Evolutionary conservation across 1,140 invertebrate genomes (phyloP).

Genomic region (Drosophila neocordata): DNA sequence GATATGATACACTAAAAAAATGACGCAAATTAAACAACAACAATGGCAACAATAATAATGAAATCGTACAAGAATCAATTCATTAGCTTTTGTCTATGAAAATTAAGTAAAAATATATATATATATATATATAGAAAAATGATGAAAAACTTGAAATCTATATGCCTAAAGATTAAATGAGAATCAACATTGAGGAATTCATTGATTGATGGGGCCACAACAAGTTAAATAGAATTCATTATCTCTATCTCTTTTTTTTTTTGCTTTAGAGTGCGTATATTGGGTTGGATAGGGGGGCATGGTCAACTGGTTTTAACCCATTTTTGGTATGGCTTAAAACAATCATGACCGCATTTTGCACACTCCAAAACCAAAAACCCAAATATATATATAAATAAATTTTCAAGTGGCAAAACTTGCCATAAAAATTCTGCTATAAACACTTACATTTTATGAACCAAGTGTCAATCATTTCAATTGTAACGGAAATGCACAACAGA

Average conservation of each 20-base stretch:
- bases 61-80: constrained; percentile 22
- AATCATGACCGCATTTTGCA: constrained; percentile 63
- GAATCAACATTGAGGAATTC: constrained; percentile 39
- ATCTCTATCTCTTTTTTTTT: constrained; percentile 11
- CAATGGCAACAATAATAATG: background rate
- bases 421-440: background rate
- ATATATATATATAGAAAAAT: constrained; percentile 16
- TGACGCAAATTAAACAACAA: constrained; percentile 48
- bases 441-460: background rate
- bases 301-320: constrained; percentile 68
- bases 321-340: constrained; percentile 54
- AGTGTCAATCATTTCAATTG: constrained; percentile 24
- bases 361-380: no score
- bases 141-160: constrained; percentile 42
- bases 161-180: constrained; percentile 38
- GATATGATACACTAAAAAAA: constrained; percentile 44
- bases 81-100: constrained; percentile 35
- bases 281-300: constrained; percentile 36
- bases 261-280: background rate
- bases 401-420: background rate
- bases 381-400: constrained; percentile 52
- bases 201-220: constrained; percentile 39
- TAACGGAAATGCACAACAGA: constrained; percentile 29
- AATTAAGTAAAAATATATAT: no score
- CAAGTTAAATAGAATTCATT: constrained; percentile 27